phyloP scores from a whole-genome alignment of 2,888 invertebrate genomes.

The Iselma pallidipennis region DNA sequence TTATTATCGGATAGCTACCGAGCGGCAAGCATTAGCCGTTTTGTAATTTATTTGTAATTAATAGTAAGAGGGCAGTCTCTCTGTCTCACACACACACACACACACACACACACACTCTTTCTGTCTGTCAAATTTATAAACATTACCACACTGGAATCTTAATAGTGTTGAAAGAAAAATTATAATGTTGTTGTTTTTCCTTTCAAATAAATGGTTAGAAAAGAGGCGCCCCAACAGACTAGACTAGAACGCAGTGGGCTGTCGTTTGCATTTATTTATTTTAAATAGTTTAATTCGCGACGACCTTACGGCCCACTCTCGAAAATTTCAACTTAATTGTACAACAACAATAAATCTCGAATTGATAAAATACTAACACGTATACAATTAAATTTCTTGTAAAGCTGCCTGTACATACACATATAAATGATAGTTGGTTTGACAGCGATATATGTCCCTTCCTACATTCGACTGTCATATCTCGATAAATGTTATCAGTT shows the following conservation, averaged over 20 bases:
- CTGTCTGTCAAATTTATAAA: slow-evolving; percentile 23
- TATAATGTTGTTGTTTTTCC: no score
- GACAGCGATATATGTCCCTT: slow-evolving; percentile 44
- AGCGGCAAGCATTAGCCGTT: slow-evolving; percentile 21
- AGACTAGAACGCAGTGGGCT: slow-evolving; percentile 6
- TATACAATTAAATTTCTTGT: slow-evolving; percentile 46
- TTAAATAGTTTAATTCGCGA: slow-evolving; percentile 36
- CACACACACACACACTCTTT: no score
- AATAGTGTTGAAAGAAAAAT: slow-evolving; percentile 18
- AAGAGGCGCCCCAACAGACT: background rate
- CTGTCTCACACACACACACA: slow-evolving; percentile 12
- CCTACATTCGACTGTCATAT: slow-evolving; percentile 38
- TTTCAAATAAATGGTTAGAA: no score
- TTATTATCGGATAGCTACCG: slow-evolving; percentile 30
- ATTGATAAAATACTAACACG: slow-evolving; percentile 47
- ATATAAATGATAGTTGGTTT: slow-evolving; percentile 40
- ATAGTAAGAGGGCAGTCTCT: slow-evolving; percentile 20
- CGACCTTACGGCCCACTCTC: slow-evolving; percentile 42
- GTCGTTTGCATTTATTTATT: slow-evolving; percentile 1
- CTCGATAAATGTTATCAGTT: slow-evolving; percentile 23
- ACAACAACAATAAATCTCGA: slow-evolving; percentile 44
- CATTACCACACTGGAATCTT: slow-evolving; percentile 22
- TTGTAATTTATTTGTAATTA: slow-evolving; percentile 28
- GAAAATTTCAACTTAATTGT: slow-evolving; percentile 38
- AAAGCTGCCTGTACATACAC: slow-evolving; percentile 39